Evolutionary conservation across 2,888 invertebrate genomes (phyloP), one percentile per base, ranked within the genome.

Genomic region (Diplolepis rosae): DNA sequence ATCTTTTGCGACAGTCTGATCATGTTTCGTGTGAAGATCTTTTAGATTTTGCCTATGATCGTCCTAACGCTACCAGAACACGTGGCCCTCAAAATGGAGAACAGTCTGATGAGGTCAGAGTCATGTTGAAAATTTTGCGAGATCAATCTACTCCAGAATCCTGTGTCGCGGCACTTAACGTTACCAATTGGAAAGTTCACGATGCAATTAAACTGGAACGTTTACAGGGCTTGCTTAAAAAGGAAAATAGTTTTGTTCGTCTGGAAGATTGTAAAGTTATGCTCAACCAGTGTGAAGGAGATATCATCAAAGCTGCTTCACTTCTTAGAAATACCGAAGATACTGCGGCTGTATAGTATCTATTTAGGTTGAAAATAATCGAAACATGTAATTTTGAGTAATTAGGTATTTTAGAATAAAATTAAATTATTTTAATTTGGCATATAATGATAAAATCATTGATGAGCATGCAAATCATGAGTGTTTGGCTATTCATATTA

Each of bases 1-100:
- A 61, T 61, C 50, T 86, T 0, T 84, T 84, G 6, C 79, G 87
- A 15, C 88, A 87, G 66, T 86, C 93, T 56, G 96, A 96, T 84
- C 95, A 96, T 80, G 97, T 97, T 0, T 96, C 96, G 61, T 97
- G 96, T 81, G 97, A 97, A 87, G 97, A 97, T 89, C 90, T 97
- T 70, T 89, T 97, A 68, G 96, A 97, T 86, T 97, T 97, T 84
- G 95, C 96, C 0, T 94, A 95, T 85, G 93, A 94, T 79, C 95
- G 94, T 75, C 96, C 96, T 0, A 94, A 90, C 76, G 86, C 89
- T 1, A 84, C 89, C 27, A 83, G 94, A 79, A 95, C 96, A 0
- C 92, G 94, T 51, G 95, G 95, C 61, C 92, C 95, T 4, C 96
- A 96, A 13, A 93, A 94, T 13, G 96, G 88, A 0, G 86, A 88